Evolutionary conservation across 2,113 vertebrate species (phyloP).

Genomic region (Phylloscopus trochiloides): DNA sequence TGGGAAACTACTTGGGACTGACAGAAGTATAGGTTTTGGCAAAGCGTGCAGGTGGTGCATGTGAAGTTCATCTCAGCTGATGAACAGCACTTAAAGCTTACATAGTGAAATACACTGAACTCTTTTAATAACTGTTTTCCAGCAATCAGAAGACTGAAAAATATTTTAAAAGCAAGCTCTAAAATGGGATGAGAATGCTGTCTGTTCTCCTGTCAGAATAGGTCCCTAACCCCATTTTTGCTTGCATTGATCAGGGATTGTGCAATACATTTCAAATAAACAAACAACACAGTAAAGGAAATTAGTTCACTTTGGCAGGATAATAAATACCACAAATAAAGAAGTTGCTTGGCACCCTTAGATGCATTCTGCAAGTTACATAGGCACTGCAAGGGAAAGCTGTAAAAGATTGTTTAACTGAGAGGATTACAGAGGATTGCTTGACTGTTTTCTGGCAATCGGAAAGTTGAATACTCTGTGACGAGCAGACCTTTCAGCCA

Average conservation of each 20-base stretch:
- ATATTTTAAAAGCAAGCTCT: background rate
- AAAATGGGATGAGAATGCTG: background rate
- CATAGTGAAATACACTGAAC: background rate
- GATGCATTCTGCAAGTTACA: background rate
- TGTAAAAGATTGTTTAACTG: background rate
- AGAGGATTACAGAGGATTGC: background rate
- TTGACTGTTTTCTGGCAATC: background rate
- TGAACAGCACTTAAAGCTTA: background rate
- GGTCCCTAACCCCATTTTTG: background rate
- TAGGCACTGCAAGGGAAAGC: background rate
- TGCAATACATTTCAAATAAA: background rate
- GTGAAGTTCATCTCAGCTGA: background rate
- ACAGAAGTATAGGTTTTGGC: background rate
- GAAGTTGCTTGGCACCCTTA: background rate
- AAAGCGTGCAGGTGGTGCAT: background rate
- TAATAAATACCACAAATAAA: background rate
- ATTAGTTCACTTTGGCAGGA: background rate
- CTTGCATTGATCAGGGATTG: background rate
- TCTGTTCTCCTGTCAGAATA: background rate
- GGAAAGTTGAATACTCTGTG: background rate
- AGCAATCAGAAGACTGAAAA: background rate
- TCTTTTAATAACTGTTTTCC: background rate
- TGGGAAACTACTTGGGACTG: background rate
- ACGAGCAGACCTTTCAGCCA: background rate
- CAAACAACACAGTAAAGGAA: background rate